Percentiles rank a stretch among this genome's conserved stretches.
These are phyloP conservation scores for Adelosebastes latens DNA, from an alignment of 2,797 vertebrate species.

Conservation along the genomic window DNA sequence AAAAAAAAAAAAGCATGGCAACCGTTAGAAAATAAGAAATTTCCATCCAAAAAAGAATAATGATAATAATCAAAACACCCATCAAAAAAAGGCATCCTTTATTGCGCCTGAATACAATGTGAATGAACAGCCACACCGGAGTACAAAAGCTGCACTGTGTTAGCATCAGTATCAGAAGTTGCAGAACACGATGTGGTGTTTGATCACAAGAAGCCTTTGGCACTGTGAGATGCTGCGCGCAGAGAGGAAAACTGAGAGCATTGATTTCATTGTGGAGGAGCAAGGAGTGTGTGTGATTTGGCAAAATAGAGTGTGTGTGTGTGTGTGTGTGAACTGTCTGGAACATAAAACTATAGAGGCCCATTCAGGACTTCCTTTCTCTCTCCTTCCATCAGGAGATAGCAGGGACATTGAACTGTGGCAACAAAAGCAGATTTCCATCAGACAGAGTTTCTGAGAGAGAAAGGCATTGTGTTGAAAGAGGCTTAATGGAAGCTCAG, in stretches of 20 bases:
- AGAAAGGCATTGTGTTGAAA: conserved; percentile 75
- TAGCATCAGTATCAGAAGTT: conserved; percentile 61
- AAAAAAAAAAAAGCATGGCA: background rate
- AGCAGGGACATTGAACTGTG: conserved; percentile 73
- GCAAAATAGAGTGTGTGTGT: conserved; percentile 50
- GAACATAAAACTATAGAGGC: conserved; percentile 78
- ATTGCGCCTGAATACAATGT: conserved; percentile 38
- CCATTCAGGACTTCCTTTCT: conserved; percentile 74
- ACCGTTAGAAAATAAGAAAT: background rate
- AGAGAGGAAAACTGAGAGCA: conserved; percentile 66
- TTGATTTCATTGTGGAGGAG: conserved; percentile 75
- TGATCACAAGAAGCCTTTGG: conserved; percentile 77
- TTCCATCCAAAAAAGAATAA: background rate
- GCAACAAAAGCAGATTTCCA: conserved; percentile 84
- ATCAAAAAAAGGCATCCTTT: conserved; percentile 38
- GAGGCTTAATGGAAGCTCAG: conserved; percentile 77
- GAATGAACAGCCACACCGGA: conserved; percentile 41
- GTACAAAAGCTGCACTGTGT: conserved; percentile 59
- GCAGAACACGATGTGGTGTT: conserved; percentile 71
- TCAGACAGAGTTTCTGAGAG: conserved; percentile 74
- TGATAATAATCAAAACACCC: background rate
- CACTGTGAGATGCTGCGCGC: conserved; percentile 54
- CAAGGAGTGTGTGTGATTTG: conserved; percentile 59
- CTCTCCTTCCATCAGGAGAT: conserved; percentile 77
- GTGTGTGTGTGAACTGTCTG: conserved; percentile 55